Evolutionary conservation across 1,140 invertebrate genomes (phyloP), one percentile per base, ranked within the genome.

Genomic region (Euglossa dilemma): DNA sequence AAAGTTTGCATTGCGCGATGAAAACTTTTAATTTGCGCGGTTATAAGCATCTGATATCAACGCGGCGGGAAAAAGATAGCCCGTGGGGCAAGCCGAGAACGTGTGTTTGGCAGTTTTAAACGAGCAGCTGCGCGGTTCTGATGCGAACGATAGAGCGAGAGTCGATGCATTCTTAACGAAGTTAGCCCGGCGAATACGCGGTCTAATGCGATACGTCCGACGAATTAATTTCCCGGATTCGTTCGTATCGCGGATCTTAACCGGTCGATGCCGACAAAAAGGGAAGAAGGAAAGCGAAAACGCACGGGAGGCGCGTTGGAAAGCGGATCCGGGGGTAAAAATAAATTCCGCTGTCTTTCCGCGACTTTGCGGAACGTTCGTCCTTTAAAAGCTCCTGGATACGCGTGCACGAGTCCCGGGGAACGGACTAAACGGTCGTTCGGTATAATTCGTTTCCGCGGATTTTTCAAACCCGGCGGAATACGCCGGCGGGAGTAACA

Each of bases 41-140:
- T 70, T 63, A 70, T 83, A 83, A 83, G 64, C 74, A 56, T 78
- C 63, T 63, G 80, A 78, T 78, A 83, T 69, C 18, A 83, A 69
- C 74, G 66, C n/a, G 45, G 7, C 72, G 14, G 54, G 18, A 43
- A 63, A 67, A 76, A 57, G 80, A 75, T 82, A 81, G 25, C 61
- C 52, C 78, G 23, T 20, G 79, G 50, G 57, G 78, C 59, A 43
- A 63, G 1, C n/a, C 20, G 23, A 61, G 54, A 78, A 78, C 66
- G 80, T 54, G 80, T 69, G 80, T 83, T 83, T 69, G 74, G 64
- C 74, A 78, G 66, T 78, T 83, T 78, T 69, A 83, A 78, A 71
- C 64, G 74, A 83, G 74, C 80, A 83, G 74, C 80, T 83, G 74
- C 74, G 16, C 74, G 45, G 25, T 75, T 83, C 74, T 43, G 64